Percentiles rank a stretch among this genome's conserved stretches.
Conservation (phyloP, 2,113 vertebrate genomes). For the Verasper variegatus region DNA sequence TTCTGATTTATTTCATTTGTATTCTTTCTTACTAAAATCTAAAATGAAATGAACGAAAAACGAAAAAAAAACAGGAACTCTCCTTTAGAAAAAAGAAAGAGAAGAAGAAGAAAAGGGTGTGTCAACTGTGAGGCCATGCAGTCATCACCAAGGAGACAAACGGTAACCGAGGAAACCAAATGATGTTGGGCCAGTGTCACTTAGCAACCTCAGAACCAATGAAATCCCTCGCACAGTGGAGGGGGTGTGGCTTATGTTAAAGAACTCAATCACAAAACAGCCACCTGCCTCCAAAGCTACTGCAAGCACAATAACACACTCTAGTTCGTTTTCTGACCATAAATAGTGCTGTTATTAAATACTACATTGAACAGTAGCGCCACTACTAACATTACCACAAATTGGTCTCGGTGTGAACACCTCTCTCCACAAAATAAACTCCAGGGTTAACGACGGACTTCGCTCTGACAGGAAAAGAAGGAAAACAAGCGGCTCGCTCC, state of each 20-base stretch:
- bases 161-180: constrained; percentile 61
- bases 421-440: constrained; percentile 36
- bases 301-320: constrained; percentile 68
- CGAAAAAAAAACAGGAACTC: constrained; percentile 47
- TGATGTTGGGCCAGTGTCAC: constrained; percentile 69
- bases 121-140: constrained; percentile 71
- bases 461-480: constrained; percentile 35
- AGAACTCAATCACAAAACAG: constrained; percentile 66
- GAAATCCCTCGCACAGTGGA: constrained; percentile 56
- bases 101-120: constrained; percentile 48
- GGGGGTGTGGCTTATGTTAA: constrained; percentile 68
- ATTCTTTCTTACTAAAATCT: constrained; percentile 82
- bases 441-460: constrained; percentile 25
- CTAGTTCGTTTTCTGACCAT: constrained; percentile 67
- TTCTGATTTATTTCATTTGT: constrained; percentile 81
- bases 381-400: constrained; percentile 72
- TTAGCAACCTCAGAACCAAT: constrained; percentile 71
- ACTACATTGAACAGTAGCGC: constrained; percentile 76
- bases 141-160: constrained; percentile 62
- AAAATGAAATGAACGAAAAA: constrained; percentile 77
- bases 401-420: constrained; percentile 64
- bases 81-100: constrained; percentile 64
- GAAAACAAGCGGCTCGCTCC: constrained; percentile 52
- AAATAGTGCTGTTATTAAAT: constrained; percentile 78
- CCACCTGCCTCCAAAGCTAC: constrained; percentile 77